These are phyloP conservation scores for Sorex araneus DNA, from an alignment of 2,113 vertebrate species.

Conservation along the genomic window DNA sequence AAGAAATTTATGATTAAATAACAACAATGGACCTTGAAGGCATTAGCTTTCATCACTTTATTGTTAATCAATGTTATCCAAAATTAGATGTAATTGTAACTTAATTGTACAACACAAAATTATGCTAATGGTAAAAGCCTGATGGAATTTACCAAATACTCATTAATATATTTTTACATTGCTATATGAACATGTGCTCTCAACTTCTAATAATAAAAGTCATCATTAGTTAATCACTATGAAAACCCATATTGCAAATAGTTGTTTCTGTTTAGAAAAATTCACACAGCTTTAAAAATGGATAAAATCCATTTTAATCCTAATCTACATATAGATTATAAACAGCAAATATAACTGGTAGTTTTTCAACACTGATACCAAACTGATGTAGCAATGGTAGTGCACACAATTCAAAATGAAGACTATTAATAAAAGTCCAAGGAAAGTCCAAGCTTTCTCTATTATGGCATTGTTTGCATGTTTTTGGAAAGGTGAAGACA, in stretches of 20 bases:
- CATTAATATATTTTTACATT: slow-evolving; percentile 83
- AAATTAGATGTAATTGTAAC: slow-evolving; percentile 91
- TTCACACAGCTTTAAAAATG: slow-evolving; percentile 88
- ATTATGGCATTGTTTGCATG: slow-evolving; percentile 77
- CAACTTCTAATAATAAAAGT: slow-evolving; percentile 85
- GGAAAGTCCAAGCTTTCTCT: slow-evolving; percentile 84
- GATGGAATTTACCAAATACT: slow-evolving; percentile 73
- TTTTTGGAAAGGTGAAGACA: slow-evolving; percentile 70
- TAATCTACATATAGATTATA: slow-evolving; percentile 89
- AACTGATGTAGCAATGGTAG: slow-evolving; percentile 84
- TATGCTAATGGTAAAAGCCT: slow-evolving; percentile 86
- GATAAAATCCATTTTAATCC: slow-evolving; percentile 89
- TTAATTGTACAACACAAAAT: slow-evolving; percentile 92
- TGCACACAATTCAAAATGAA: slow-evolving; percentile 80
- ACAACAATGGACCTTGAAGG: slow-evolving; percentile 89
- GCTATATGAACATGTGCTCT: slow-evolving; percentile 87
- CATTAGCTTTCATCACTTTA: slow-evolving; percentile 92
- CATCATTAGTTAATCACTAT: slow-evolving; percentile 84
- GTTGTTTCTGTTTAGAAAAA: slow-evolving; percentile 88
- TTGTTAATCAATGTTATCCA: slow-evolving; percentile 94
- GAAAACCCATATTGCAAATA: slow-evolving; percentile 87
- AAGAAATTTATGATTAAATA: slow-evolving; percentile 86
- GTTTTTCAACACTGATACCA: slow-evolving; percentile 84
- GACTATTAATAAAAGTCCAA: slow-evolving; percentile 63
- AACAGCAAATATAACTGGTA: slow-evolving; percentile 88